Base-by-base conservation (phyloP, 2,888 invertebrate genomes). In the Sarcophaga carnaria region DNA sequence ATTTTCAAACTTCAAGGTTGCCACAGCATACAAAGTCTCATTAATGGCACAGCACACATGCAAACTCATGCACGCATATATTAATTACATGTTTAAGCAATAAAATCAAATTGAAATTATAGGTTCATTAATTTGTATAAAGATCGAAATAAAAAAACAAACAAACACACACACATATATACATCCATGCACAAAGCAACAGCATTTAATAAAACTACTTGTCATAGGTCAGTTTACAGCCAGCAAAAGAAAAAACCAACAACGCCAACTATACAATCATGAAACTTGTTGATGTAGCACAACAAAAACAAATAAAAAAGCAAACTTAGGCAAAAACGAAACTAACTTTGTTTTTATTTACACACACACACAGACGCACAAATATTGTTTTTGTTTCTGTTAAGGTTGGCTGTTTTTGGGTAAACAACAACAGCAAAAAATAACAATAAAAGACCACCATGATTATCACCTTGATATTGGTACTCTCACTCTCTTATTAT, bases 181-280 rank as follows among this genome's bases (percentile, higher is more conserved):
- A 82, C 14, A 12, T 62, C 0, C 27, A 63, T 67, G 60, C 3
- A 54, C 83, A 74, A 78, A 83, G 66, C 0, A 84, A 79, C 17
- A 54, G 49, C 63, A 59, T 25, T 71, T 27, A 71, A 82, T 70
- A 27, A 37, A 37, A 11, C 25, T 47, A 25, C 45, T 84, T 79
- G 70, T 37, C 69, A 74, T 75, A 83, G 83, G 78, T 83, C 83
- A 79, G 78, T 66, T 74, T 69, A 69, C 45, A 64, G 17, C 5
- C 12, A 17, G n/a, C 62, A 59, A 12, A 47, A 66, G 17, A 27
- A 20, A 25, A 66, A 22, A 27, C 4, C 25, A 54, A 14, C 17
- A n/a, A 8, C 11, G 3, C 0, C 12, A 64, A 70, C 37, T 59
- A 54, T 12, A n/a, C 14, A n/a, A 63, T 37, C 37, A 2, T 37